Base-by-base conservation (phyloP, 2,888 invertebrate genomes). In the Ophion costatus region DNA sequence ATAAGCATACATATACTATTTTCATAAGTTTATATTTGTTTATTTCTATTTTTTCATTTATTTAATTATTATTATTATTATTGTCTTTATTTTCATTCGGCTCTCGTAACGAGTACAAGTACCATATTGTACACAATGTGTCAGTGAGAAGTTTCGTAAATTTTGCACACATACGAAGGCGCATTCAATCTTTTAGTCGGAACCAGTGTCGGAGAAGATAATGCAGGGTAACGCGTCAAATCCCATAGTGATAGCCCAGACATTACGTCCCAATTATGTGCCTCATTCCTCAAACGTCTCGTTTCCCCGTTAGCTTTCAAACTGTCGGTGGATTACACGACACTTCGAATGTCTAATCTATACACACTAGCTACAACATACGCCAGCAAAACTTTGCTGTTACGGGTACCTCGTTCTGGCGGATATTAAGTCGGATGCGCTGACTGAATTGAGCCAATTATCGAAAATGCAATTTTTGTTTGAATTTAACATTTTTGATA, bases 141-240 rank as follows among this genome's bases (percentile, higher is more conserved):
- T 24, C 29, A 51, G 57, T 33, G 11, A 22, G 29, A 45, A 76
- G 24, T 76, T 63, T 64, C 42, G 38, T 59, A 24, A 78, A 74
- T 51, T 22, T 61, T 51, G 33, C 11, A 51, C 70, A 51, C 38
- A 59, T 24, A 11, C 51, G 33, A 66, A 66, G 66, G 51, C 76
- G 59, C 66, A 76, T 71, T 83, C 71, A 76, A 80, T 83, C 71
- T 76, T 76, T 80, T 56, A 79, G 75, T 11, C 24, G 51, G 59
- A 11, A 42, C 57, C 29, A 33, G 51, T 33, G 51, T 51, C 14
- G 17, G 10, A 45, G 57, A 66, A 51, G 67, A 73, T 38, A 20
- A 63, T 22, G 33, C 45, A 24, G n/a, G 22, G 59, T 59, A 70
- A 81, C 81, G 57, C 51, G 81, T 84, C 64, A 78, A 66, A 56